These are phyloP conservation scores for Macrochelys suwanniensis DNA, from an alignment of 2,797 vertebrate species.

Conservation along the genomic window DNA sequence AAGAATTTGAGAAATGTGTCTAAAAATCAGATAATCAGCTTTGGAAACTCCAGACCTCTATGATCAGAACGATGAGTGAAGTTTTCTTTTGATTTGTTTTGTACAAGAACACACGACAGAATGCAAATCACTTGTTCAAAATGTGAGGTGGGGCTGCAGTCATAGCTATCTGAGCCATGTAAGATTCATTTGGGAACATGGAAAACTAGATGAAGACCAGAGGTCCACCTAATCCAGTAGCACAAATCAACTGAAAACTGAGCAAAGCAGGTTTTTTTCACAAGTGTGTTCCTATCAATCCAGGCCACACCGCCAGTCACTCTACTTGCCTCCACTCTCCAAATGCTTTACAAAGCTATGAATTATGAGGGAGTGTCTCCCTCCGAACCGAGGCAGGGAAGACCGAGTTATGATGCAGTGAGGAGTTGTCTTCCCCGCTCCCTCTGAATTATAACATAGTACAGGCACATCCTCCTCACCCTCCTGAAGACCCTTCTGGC, in stretches of 20 bases:
- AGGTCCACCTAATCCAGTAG: not conserved
- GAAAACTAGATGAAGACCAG: not conserved
- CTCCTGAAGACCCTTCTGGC: not conserved
- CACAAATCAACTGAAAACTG: not conserved
- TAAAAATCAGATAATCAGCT: not conserved
- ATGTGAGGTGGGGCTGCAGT: not conserved
- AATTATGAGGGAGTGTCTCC: not conserved
- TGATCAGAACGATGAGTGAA: not conserved
- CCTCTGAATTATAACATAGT: not conserved
- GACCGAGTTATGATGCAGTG: not conserved
- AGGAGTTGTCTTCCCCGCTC: not conserved
- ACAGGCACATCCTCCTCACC: not conserved
- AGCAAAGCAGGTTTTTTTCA: fast-evolving
- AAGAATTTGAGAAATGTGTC: not conserved
- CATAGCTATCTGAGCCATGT: not conserved
- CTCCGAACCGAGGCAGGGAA: not conserved
- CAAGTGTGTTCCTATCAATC: not conserved
- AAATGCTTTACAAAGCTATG: not conserved
- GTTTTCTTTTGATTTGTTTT: not conserved
- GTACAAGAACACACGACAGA: not conserved
- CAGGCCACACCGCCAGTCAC: not conserved
- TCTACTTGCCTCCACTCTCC: not conserved
- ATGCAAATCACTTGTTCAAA: not conserved
- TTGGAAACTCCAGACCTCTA: not conserved
- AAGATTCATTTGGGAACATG: not conserved